Conservation (phyloP, 1,140 invertebrate species). For the Pseudomyrmex dendroicus region DNA sequence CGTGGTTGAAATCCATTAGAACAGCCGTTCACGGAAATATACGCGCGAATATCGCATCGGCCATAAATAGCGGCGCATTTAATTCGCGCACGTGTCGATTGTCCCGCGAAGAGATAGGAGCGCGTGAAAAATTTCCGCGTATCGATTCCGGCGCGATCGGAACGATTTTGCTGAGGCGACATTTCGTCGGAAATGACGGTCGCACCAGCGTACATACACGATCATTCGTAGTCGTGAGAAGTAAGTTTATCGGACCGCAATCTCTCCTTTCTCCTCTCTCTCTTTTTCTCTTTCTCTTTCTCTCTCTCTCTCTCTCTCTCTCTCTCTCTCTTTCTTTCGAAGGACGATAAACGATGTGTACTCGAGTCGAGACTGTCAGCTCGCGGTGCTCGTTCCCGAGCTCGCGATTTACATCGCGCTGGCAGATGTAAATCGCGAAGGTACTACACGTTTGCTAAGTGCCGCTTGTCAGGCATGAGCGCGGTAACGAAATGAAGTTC, state of each 20-base stretch:
- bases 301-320: too few species aligned
- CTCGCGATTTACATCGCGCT: slow-evolving; percentile 4
- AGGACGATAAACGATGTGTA: slow-evolving; percentile 27
- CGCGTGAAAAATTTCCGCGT: background rate
- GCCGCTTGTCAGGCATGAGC: slow-evolving; percentile 7
- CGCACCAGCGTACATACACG: background rate
- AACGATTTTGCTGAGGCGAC: background rate
- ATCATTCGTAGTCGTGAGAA: slow-evolving; percentile 11
- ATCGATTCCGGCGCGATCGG: background rate
- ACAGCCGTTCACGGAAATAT: slow-evolving; percentile 32
- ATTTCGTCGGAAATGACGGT: slow-evolving; percentile 5
- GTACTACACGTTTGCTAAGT: slow-evolving; percentile 12
- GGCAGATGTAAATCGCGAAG: slow-evolving; percentile 26
- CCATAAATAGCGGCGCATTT: slow-evolving; percentile 49
- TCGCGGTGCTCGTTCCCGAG: background rate
- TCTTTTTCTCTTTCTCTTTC: too few species aligned
- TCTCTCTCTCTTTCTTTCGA: background rate
- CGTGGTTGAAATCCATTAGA: slow-evolving; percentile 68
- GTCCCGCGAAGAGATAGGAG: background rate
- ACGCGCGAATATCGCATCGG: slow-evolving; percentile 31
- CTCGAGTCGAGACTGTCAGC: background rate
- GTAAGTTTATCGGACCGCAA: slow-evolving; percentile 34
- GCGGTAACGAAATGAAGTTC: slow-evolving; percentile 8
- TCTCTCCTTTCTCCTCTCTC: background rate
- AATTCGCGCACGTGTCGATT: slow-evolving; percentile 31